Evolutionary conservation across 2,113 vertebrate genomes (phyloP).

Genomic region (Centrocercus urophasianus): DNA sequence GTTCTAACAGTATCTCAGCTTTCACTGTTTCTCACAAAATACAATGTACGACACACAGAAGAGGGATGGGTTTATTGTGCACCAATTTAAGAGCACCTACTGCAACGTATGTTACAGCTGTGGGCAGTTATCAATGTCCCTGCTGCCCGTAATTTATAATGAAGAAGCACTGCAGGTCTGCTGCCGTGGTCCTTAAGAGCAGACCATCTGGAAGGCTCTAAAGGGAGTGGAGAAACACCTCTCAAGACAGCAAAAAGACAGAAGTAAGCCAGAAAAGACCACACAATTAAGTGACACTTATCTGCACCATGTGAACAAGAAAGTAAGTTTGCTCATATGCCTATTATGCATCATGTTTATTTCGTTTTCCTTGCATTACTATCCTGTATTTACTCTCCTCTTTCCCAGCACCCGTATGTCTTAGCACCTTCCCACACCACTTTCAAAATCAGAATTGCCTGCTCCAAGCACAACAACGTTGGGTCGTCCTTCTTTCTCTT

Average conservation of each 20-base stretch:
- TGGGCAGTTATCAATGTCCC: background rate
- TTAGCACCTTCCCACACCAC: background rate
- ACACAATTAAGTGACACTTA: background rate
- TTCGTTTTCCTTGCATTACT: background rate
- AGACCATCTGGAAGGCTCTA: background rate
- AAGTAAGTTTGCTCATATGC: background rate
- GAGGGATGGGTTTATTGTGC: background rate
- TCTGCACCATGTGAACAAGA: background rate
- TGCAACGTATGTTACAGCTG: background rate
- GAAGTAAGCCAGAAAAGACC: background rate
- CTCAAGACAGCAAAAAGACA: background rate
- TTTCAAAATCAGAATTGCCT: background rate
- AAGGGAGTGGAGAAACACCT: background rate
- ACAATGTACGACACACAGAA: accelerated
- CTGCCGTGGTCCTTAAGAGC: background rate
- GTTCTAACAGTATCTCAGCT: background rate
- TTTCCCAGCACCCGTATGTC: background rate
- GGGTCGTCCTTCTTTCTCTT: accelerated
- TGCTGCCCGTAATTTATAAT: background rate
- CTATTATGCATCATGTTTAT: background rate
- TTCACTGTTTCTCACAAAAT: background rate
- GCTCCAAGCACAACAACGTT: background rate
- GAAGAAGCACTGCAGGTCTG: background rate
- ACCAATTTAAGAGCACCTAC: background rate
- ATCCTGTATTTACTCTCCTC: background rate